Evolutionary conservation across 2,797 vertebrate species (phyloP).

Genomic region (Chelon auratus): DNA sequence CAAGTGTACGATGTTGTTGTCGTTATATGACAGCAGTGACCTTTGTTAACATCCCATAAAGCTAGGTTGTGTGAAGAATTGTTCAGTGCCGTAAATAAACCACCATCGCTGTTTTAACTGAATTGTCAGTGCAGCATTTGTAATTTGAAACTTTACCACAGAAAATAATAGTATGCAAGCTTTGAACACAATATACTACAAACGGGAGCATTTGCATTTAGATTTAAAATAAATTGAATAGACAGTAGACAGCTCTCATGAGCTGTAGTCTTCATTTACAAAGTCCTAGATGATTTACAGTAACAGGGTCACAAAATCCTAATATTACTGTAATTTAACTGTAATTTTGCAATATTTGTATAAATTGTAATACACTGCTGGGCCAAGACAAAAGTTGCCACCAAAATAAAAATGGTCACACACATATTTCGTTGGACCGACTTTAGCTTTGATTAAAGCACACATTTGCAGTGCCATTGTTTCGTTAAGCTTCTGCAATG

Average conservation of each 20-base stretch:
- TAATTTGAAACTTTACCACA: conserved; percentile 43
- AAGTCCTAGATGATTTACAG: conserved; percentile 4
- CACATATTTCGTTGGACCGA: no score
- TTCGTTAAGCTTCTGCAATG: no score
- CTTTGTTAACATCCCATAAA: conserved; percentile 54
- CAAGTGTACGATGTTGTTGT: conserved; percentile 52
- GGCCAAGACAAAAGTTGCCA: no score
- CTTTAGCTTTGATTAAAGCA: no score
- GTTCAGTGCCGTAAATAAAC: conserved; percentile 58
- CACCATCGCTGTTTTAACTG: conserved; percentile 48
- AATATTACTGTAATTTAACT: conserved; percentile 16
- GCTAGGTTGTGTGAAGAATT: conserved; percentile 73
- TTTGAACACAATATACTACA: conserved; percentile 2
- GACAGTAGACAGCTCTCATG: neutral
- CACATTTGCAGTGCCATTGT: no score
- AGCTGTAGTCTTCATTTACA: conserved; percentile 14
- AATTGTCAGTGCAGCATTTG: conserved; percentile 28
- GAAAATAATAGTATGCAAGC: conserved; percentile 10
- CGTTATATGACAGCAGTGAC: conserved; percentile 62
- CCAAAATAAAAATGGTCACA: no score
- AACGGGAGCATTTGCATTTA: conserved; percentile 3
- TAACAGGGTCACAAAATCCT: conserved; percentile 16
- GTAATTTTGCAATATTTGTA: neutral
- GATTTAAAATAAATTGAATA: neutral
- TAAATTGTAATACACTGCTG: no score